Evolutionary conservation across 2,113 vertebrate species (phyloP).

Genomic region (Scomber japonicus): DNA sequence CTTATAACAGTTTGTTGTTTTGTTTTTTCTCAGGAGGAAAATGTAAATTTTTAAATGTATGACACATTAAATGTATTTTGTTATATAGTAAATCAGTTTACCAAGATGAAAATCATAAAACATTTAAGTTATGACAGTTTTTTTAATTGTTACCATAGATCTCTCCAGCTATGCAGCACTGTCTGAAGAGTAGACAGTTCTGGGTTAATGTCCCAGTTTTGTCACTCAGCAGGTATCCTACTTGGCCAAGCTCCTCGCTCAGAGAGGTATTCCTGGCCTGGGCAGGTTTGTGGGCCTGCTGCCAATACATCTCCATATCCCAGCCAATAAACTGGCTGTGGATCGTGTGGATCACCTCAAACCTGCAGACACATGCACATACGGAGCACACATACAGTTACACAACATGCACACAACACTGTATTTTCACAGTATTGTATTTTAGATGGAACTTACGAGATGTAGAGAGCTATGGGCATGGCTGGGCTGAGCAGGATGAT

Average conservation of each 20-base stretch:
- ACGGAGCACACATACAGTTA: not conserved
- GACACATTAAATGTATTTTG: no score
- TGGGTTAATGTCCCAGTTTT: conserved; percentile 97
- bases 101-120: not conserved
- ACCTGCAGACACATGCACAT: conserved; percentile 65
- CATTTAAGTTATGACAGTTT: not conserved
- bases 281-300: conserved; percentile 81
- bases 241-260: conserved; percentile 93
- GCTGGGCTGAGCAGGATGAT: conserved; percentile 90
- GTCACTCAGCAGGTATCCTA: conserved; percentile 93
- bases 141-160: conserved; percentile 87
- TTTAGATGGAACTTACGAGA: conserved; percentile 85
- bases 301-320: conserved; percentile 90
- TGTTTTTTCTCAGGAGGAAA: no score
- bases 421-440: not conserved
- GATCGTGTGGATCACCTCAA: conserved; percentile 92
- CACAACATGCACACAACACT: not conserved
- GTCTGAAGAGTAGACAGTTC: conserved; percentile 92
- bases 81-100: not conserved
- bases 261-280: conserved; percentile 90
- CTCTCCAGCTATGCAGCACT: conserved; percentile 90
- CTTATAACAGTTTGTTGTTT: not conserved
- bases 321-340: conserved; percentile 93
- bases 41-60: no score
- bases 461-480: conserved; percentile 93